Base-by-base conservation (phyloP, 2,113 vertebrate genomes). In the Diadophis punctatus region DNA sequence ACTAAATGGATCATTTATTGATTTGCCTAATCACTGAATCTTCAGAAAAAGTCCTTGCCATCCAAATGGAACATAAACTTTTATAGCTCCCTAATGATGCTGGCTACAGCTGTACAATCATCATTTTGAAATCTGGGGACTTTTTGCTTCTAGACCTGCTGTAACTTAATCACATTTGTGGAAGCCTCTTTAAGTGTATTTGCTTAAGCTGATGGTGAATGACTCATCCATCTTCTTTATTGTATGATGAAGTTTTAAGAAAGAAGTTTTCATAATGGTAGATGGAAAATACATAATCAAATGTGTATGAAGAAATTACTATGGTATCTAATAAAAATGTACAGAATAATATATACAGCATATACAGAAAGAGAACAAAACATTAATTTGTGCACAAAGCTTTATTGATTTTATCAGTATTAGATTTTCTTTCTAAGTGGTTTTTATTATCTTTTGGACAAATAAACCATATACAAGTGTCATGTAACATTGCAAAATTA, bases 181-280 rank as follows among this genome's bases (percentile, higher is more conserved):
- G 93, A 97, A 97, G 88, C 93, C 95, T 95, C 94, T 96, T 97
- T 97, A 97, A 97, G 95, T 96, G 88, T 97, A 94, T 97, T 97
- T 97, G 94, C 94, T 97, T 97, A 97, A 96, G 89, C 97, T 98
- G 96, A 96, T 97, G 97, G 97, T 94, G 95, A 95, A 97, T 96
- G 93, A 88, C 90, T 96, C 87, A 97, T 96, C 80, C 25, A 93
- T 97, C 96, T 96, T 95, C 95, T 96, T 96, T 97, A 96, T 92
- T 93, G 34, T 97, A 97, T 96, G 94, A 95, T 95, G 94, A 95
- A 97, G 90, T 96, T 97, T 96, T 96, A 96, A 96, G 96, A 93
- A 86, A 96, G 95, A 96, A 94, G 91, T 94, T 95, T 96, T 95
- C 92, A 55, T 88, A 93, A 51, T n/a, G 11, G 88, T 95, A 43